Conservation (phyloP, 2,888 invertebrate genomes). For the Cryptocephalus moraei region DNA sequence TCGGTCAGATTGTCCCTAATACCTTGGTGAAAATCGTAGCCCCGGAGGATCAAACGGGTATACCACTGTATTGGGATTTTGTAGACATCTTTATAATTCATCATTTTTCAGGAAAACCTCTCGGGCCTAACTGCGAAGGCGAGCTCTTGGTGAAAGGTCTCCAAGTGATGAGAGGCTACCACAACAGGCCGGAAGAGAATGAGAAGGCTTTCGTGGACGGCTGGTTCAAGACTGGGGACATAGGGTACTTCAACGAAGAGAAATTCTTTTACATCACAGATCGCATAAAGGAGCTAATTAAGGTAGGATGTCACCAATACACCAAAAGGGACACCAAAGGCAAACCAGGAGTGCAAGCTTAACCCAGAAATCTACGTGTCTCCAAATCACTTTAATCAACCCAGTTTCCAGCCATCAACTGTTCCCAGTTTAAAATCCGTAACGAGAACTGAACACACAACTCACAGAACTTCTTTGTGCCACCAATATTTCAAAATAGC, state of each 20-base stretch:
- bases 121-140: constrained; percentile 38
- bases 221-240: constrained; percentile 68
- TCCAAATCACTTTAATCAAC: no score
- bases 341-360: neutral
- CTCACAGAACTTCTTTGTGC: no score
- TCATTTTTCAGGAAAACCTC: constrained; percentile 1
- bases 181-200: constrained; percentile 64
- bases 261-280: constrained; percentile 61
- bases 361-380: no score
- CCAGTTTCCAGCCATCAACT: no score
- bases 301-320: constrained; percentile 47
- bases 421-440: no score
- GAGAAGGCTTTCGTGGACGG: constrained; percentile 38
- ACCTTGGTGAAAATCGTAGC: constrained; percentile 56
- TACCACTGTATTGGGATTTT: constrained; percentile 1
- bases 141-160: constrained; percentile 69
- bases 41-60: constrained; percentile 26
- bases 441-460: no score
- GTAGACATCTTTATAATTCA: neutral
- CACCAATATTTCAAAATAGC: no score
- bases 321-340: neutral
- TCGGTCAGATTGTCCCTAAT: constrained; percentile 52
- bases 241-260: constrained; percentile 47
- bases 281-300: constrained; percentile 74
- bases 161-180: constrained; percentile 75